These are phyloP conservation scores for Polyploca ridens DNA, from an alignment of 2,888 invertebrate genomes.

Conservation along the genomic window DNA sequence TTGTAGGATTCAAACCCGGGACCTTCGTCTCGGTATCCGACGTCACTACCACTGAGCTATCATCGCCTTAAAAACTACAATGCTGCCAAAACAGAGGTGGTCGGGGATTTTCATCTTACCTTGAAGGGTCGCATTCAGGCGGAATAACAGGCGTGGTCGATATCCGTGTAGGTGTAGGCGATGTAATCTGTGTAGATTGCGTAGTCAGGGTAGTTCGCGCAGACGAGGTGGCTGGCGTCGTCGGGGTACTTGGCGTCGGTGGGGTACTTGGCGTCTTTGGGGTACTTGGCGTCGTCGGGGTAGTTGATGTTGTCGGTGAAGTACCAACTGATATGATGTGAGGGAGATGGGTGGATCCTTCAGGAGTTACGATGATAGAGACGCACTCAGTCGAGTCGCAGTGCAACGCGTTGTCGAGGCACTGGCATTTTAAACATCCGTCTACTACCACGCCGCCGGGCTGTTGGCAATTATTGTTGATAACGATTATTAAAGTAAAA, in stretches of 20 bases:
- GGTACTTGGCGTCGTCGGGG: constrained; percentile 12
- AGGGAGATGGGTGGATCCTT: constrained; percentile 49
- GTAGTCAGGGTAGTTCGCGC: neutral
- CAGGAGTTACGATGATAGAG: constrained; percentile 32
- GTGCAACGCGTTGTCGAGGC: constrained; percentile 89
- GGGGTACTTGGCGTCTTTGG: constrained; percentile 14
- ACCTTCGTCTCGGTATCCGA: too few species aligned
- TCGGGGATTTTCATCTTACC: constrained; percentile 41
- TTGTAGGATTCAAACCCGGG: too few species aligned
- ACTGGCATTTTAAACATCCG: constrained; percentile 91
- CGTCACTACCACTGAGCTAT: too few species aligned
- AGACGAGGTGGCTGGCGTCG: constrained; percentile 15
- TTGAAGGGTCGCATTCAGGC: constrained; percentile 60
- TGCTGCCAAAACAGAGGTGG: too few species aligned
- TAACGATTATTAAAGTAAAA: neutral
- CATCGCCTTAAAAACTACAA: too few species aligned
- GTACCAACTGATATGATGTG: constrained; percentile 28
- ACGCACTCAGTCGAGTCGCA: constrained; percentile 86
- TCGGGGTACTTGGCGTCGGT: constrained; percentile 15
- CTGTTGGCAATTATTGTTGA: constrained; percentile 58
- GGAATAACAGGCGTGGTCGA: constrained; percentile 61
- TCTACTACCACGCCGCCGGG: constrained; percentile 87
- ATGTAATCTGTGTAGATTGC: constrained; percentile 15
- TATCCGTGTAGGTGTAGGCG: constrained; percentile 41
- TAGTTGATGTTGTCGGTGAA: constrained; percentile 10